phyloP scores from a whole-genome alignment of 2,888 invertebrate species.

The Mesoligia furuncula region DNA sequence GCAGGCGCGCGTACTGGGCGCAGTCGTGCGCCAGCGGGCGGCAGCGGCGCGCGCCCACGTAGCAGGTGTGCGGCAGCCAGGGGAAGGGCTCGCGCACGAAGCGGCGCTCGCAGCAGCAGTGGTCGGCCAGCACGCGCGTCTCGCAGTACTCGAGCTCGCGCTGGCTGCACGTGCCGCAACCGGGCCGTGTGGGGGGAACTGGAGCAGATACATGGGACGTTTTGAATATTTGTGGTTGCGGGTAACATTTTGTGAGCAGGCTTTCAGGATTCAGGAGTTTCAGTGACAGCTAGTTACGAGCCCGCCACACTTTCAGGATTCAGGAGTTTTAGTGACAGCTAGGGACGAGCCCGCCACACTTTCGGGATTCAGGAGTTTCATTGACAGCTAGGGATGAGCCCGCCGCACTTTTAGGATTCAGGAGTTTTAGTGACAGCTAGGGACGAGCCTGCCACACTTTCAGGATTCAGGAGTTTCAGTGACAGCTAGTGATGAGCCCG shows the following conservation, averaged over 20 bases:
- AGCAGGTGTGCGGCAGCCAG: conserved; percentile 93
- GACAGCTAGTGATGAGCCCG: background rate
- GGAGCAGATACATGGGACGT: conserved; percentile 17
- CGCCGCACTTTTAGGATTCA: background rate
- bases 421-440: background rate
- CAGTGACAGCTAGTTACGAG: background rate
- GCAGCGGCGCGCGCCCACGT: conserved; percentile 91
- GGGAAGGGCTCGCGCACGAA: conserved; percentile 91
- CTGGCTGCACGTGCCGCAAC: conserved; percentile 91
- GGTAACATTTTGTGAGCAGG: background rate
- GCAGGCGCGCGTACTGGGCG: conserved; percentile 91
- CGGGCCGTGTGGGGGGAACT: conserved; percentile 80
- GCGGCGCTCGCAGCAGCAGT: conserved; percentile 90
- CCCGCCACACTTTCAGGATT: background rate
- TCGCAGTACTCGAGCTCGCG: conserved; percentile 92
- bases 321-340: background rate
- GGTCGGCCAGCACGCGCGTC: conserved; percentile 89
- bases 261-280: background rate
- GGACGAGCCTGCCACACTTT: too few relatives aligned
- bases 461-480: background rate
- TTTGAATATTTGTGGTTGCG: background rate
- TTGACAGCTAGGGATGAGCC: background rate
- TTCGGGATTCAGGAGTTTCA: background rate
- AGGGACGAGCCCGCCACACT: too few relatives aligned
- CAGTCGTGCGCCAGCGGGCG: conserved; percentile 91